These are phyloP conservation scores for Illadopsis cleaveri DNA, from an alignment of 2,113 vertebrate species.

Conservation along the genomic window DNA sequence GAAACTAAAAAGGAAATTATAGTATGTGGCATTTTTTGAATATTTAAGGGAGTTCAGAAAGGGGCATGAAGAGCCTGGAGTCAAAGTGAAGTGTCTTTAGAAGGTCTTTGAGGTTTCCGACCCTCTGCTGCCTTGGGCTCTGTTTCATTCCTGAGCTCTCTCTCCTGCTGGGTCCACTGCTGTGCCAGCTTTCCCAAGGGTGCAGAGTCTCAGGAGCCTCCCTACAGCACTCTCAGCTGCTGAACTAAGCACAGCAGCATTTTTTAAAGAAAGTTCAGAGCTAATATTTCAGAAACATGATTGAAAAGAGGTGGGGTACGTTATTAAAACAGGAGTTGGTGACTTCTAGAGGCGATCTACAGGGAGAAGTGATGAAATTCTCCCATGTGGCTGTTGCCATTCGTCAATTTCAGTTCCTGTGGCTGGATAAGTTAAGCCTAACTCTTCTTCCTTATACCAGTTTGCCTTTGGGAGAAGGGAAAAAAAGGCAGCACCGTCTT, in stretches of 20 bases:
- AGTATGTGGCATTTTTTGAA: neutral
- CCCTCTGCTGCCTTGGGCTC: neutral
- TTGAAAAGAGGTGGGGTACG: neutral
- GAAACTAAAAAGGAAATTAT: neutral
- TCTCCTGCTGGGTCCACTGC: neutral
- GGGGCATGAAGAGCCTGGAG: neutral
- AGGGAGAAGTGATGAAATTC: neutral
- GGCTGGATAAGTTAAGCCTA: neutral
- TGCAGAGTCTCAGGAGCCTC: neutral
- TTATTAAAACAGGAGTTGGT: neutral
- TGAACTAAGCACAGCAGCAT: neutral
- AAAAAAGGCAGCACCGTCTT: neutral
- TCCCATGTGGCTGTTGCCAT: neutral
- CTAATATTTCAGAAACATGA: neutral
- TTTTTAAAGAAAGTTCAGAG: neutral
- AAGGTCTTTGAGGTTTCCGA: neutral
- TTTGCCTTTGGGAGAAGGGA: neutral
- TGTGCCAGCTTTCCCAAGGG: neutral
- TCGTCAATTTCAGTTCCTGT: neutral
- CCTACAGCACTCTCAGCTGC: neutral
- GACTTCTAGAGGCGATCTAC: rapidly evolving
- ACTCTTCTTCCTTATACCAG: neutral
- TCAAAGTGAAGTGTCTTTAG: neutral
- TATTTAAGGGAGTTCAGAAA: neutral
- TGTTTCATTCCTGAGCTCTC: neutral